phyloP scores from a whole-genome alignment of 1,140 invertebrate genomes.

The Lordiphosa clarofinis region DNA sequence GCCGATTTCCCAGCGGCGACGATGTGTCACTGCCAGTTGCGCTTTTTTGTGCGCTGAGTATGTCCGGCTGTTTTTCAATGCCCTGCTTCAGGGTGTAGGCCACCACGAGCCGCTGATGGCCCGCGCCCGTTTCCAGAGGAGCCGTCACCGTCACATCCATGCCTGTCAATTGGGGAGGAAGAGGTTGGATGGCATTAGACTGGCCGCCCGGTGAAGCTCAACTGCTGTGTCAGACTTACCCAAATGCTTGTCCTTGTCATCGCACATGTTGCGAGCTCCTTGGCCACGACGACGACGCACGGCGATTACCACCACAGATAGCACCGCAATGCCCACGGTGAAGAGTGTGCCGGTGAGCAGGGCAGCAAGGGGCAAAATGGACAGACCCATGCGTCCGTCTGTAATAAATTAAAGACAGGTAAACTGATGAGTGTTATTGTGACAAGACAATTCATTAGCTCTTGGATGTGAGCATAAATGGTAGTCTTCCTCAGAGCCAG shows the following conservation, averaged over 20 bases:
- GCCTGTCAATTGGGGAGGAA: constrained; percentile 38
- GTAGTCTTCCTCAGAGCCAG: neutral
- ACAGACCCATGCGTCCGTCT: constrained; percentile 83
- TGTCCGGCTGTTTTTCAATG: constrained; percentile 80
- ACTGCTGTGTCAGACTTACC: constrained; percentile 70
- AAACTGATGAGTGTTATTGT: neutral
- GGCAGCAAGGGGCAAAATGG: constrained; percentile 83
- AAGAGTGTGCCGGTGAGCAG: constrained; percentile 83
- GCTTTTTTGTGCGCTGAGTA: constrained; percentile 80
- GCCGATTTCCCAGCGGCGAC: constrained; percentile 77
- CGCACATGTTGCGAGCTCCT: constrained; percentile 65
- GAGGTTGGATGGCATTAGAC: constrained; percentile 15
- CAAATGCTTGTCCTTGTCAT: constrained; percentile 82
- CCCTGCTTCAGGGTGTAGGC: constrained; percentile 82
- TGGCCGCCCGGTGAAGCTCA: neutral
- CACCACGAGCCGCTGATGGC: constrained; percentile 82
- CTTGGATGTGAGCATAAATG: no score
- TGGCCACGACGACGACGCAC: constrained; percentile 79
- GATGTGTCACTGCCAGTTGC: constrained; percentile 73
- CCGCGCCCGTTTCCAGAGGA: constrained; percentile 82
- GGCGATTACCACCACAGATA: constrained; percentile 83
- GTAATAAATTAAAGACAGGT: constrained; percentile 6
- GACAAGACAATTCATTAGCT: no score
- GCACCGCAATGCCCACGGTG: constrained; percentile 83
- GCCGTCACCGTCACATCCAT: constrained; percentile 80